Percentiles rank a stretch among this genome's conserved stretches.
Conservation (phyloP, 2,888 invertebrate genomes). For the Bursaphelenchus okinawaensis region DNA sequence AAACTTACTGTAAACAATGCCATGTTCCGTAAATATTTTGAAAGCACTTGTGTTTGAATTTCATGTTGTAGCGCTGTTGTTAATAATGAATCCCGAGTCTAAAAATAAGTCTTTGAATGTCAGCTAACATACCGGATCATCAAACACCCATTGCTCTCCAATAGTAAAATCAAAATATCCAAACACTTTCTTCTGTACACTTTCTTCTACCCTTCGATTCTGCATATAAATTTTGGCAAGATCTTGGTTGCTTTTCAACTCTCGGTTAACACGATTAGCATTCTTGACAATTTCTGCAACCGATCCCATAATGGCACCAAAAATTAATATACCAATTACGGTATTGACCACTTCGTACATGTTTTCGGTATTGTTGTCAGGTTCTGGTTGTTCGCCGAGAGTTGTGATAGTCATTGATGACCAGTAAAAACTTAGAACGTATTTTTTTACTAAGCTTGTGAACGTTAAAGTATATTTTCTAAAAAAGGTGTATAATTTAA, state of each 20-base stretch:
- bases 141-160: constrained; percentile 9
- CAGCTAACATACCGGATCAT: constrained; percentile 10
- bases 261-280: constrained; percentile 15
- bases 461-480: constrained; percentile 10
- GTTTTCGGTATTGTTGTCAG: constrained; percentile 1
- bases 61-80: constrained; percentile 1
- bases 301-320: constrained; percentile 43
- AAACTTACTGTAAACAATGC: constrained; percentile 13
- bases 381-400: constrained; percentile 37
- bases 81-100: constrained; percentile 5
- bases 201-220: constrained; percentile 9
- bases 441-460: constrained; percentile 37
- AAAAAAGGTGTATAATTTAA: not conserved
- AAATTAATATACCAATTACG: constrained; percentile 30
- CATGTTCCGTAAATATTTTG: constrained; percentile 10
- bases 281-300: constrained; percentile 25
- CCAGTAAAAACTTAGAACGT: constrained; percentile 44
- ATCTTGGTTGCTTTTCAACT: constrained; percentile 13
- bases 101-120: not conserved
- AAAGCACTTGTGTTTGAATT: constrained; percentile 7
- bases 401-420: constrained; percentile 46
- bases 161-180: constrained; percentile 15
- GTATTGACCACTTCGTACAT: constrained; percentile 26
- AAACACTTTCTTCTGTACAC: constrained; percentile 17
- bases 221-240: constrained; percentile 18